Percentiles rank a stretch among this genome's conserved stretches.
Conservation (phyloP, 2,113 vertebrate genomes). For the Neoarius graeffei region DNA sequence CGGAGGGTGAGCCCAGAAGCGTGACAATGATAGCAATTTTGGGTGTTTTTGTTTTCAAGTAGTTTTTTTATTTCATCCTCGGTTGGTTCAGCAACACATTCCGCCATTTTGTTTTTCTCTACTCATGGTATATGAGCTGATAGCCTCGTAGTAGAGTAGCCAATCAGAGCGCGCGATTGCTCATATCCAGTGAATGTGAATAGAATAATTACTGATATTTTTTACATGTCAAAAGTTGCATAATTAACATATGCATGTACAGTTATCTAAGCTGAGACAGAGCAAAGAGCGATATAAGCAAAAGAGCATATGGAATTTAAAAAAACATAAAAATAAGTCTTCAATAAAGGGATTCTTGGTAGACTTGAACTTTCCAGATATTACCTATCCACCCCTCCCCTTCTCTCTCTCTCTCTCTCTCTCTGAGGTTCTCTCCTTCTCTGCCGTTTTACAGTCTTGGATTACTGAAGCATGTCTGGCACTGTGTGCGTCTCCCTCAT, state of each 20-base stretch:
- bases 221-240: background rate
- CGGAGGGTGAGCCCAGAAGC: too few relatives aligned
- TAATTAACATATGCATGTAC: background rate
- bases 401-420: constrained; percentile 34
- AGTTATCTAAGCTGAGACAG: background rate
- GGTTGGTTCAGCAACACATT: too few relatives aligned
- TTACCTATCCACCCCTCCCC: background rate
- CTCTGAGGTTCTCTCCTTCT: constrained; percentile 15
- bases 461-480: constrained; percentile 24
- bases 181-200: too few relatives aligned
- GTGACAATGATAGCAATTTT: too few relatives aligned
- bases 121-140: too few relatives aligned
- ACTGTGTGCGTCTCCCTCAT: constrained; percentile 35
- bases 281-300: background rate
- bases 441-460: constrained; percentile 30
- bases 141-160: too few relatives aligned
- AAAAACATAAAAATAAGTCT: background rate
- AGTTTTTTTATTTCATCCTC: too few relatives aligned
- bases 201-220: too few relatives aligned
- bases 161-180: too few relatives aligned
- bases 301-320: background rate
- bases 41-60: too few relatives aligned
- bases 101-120: too few relatives aligned
- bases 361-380: background rate
- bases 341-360: background rate